A percentile compares a stretch with the other conserved stretches of the same genome.
phyloP scores from a whole-genome alignment of 2,797 vertebrate species.

The Pseudotriccus pelzelni region DNA sequence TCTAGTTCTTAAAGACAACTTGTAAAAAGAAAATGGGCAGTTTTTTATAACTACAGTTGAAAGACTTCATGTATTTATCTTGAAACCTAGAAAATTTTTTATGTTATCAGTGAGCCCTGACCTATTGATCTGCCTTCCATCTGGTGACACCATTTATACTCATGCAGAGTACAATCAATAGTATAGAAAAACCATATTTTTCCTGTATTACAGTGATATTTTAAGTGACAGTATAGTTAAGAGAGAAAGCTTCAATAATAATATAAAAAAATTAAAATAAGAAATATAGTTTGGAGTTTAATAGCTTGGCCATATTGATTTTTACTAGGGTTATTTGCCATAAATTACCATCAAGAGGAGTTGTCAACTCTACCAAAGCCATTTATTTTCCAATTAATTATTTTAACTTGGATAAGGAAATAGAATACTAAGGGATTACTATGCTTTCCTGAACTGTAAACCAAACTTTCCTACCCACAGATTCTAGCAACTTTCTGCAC shows the following conservation, averaged over 20 bases:
- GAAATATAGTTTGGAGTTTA: slow-evolving; percentile 1
- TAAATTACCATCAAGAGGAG: slow-evolving; percentile 18
- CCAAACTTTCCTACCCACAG: background rate
- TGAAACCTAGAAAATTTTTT: slow-evolving; percentile 55
- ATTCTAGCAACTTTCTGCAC: background rate
- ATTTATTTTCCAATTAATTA: background rate
- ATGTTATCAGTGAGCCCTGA: slow-evolving; percentile 39
- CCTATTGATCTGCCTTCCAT: slow-evolving; percentile 55
- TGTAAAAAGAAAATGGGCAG: slow-evolving; percentile 33
- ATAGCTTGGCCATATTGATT: slow-evolving; percentile 31
- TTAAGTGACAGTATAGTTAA: slow-evolving; percentile 9
- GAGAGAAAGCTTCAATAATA: background rate
- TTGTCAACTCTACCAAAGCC: background rate
- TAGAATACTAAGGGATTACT: background rate
- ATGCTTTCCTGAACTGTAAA: background rate
- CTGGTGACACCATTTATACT: slow-evolving; percentile 46
- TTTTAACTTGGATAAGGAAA: background rate
- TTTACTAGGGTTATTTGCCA: slow-evolving; percentile 6
- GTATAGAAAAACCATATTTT: slow-evolving; percentile 37
- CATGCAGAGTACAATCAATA: slow-evolving; percentile 48
- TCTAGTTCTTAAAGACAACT: slow-evolving; percentile 35
- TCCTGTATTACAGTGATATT: slow-evolving; percentile 16
- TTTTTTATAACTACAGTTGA: slow-evolving; percentile 38
- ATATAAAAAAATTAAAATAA: background rate
- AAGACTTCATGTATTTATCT: slow-evolving; percentile 53